These are phyloP conservation scores for Xestia c-nigrum DNA, from an alignment of 2,888 invertebrate genomes.

Conservation along the genomic window DNA sequence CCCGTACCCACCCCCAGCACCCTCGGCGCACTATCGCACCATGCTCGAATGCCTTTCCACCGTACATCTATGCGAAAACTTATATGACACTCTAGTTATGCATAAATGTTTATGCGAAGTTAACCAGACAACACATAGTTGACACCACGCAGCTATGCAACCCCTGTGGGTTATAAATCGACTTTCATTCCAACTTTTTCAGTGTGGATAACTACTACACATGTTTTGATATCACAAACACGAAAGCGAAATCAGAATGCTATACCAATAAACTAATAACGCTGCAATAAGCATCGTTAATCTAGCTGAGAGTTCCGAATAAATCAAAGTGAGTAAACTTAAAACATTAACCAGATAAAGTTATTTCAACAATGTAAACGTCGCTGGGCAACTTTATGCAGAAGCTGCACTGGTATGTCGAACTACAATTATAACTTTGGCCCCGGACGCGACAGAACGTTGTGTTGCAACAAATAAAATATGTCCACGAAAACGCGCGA, in stretches of 20 bases:
- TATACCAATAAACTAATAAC: conserved; percentile 39
- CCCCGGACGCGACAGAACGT: conserved; percentile 85
- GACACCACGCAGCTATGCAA: conserved; percentile 30
- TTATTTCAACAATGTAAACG: conserved; percentile 87
- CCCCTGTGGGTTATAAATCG: conserved; percentile 9
- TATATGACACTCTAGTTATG: conserved; percentile 79
- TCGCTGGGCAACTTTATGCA: conserved; percentile 86
- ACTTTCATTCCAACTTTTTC: conserved; percentile 19
- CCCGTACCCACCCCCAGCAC: conserved; percentile 63
- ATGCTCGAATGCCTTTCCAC: conserved; percentile 84
- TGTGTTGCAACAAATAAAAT: conserved; percentile 89
- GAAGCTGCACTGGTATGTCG: conserved; percentile 89
- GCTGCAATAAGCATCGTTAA: conserved; percentile 53
- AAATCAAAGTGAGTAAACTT: conserved; percentile 78
- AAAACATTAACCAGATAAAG: conserved; percentile 86
- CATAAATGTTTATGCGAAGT: conserved; percentile 75
- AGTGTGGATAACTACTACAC: background rate
- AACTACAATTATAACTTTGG: conserved; percentile 90
- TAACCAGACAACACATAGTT: conserved; percentile 56
- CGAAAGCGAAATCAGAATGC: conserved; percentile 18
- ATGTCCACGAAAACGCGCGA: conserved; percentile 87
- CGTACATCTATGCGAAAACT: conserved; percentile 84
- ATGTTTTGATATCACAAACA: conserved; percentile 8
- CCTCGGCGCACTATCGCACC: conserved; percentile 82
- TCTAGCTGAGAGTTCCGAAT: conserved; percentile 60